Evolutionary conservation across 2,888 invertebrate genomes (phyloP), one percentile per base, ranked within the genome.

Genomic region (Anthophora plumipes): DNA sequence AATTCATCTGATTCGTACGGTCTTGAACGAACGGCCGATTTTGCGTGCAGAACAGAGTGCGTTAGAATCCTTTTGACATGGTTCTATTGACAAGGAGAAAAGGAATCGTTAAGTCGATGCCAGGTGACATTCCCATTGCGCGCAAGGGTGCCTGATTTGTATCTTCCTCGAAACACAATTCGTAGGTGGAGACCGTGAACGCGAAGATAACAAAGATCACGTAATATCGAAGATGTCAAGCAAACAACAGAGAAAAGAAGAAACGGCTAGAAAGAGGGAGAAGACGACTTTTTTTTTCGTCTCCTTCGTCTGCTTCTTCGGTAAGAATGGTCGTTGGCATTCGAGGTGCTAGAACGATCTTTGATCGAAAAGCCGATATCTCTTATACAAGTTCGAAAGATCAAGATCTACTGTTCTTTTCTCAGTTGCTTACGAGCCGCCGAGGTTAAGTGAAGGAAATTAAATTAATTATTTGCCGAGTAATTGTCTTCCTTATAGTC

Each of bases 311-410:
- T 31, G 41, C 67, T 63, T 69, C 73, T 63, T 61, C 70, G 66
- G 46, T 39, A 76, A 66, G 81, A 77, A 77, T 64, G 77, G 71
- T 77, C 82, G 66, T 77, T 84, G 81, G 72, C 69, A 80, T 84
- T 71, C 57, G 37, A 79, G 71, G 67, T 81, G 79, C 66, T 77
- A 80, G 77, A 77, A 72, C 59, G 80, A 77, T 83, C 76, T 82
- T 70, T 20, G 67, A 81, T 76, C 76, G 73, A 66, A 77, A 79
- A 72, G 73, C 37, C 60, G 39, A 39, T 50, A 12, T n/a, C 12
- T 31, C 48, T 48, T 12, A 48, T 31, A n/a, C n/a, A n/a, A n/a
- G 14, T 22, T 14, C 1, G 17, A 46, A 17, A 31, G 14, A 46
- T 25, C 61, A 25, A 61, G 61, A 1, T 61, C 14, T 63, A 5